These are phyloP conservation scores for Plecturocebus donacophilus DNA, from an alignment of 2,113 vertebrate genomes.

Conservation along the genomic window DNA sequence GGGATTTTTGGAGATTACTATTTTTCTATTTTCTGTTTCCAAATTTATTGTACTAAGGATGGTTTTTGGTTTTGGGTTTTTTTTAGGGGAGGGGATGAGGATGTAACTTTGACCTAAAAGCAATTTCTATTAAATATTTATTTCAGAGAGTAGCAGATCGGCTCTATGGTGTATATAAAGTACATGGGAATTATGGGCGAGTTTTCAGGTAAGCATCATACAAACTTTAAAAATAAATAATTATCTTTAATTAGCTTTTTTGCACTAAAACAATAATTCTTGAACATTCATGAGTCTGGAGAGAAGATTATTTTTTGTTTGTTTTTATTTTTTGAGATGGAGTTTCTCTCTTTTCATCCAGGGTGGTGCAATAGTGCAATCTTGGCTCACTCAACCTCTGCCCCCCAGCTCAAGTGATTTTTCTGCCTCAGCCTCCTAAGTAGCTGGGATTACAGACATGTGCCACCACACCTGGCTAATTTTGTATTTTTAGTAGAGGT, in stretches of 20 bases:
- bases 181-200: conserved; percentile 97
- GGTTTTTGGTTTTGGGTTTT: background rate
- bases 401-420: too few species aligned
- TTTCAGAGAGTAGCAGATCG: conserved; percentile 95
- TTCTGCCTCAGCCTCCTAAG: too few species aligned
- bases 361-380: too few species aligned
- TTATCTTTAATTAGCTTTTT: conserved; percentile 27
- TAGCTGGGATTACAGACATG: too few species aligned
- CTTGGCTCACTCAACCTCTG: too few species aligned
- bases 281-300: background rate
- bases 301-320: background rate
- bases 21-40: conserved; percentile 25
- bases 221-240: conserved; percentile 19
- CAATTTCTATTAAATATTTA: conserved; percentile 65
- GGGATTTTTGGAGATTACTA: background rate
- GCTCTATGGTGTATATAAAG: conserved; percentile 97
- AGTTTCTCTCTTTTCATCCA: too few species aligned
- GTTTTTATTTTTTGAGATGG: background rate
- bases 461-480: too few species aligned
- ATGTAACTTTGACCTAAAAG: conserved; percentile 49
- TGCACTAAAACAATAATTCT: background rate
- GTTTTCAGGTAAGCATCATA: conserved; percentile 93
- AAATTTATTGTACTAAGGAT: conserved; percentile 7
- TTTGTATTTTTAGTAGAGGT: too few species aligned
- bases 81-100: background rate